phyloP scores from a whole-genome alignment of 2,888 invertebrate genomes.

The Agrochola macilenta region DNA sequence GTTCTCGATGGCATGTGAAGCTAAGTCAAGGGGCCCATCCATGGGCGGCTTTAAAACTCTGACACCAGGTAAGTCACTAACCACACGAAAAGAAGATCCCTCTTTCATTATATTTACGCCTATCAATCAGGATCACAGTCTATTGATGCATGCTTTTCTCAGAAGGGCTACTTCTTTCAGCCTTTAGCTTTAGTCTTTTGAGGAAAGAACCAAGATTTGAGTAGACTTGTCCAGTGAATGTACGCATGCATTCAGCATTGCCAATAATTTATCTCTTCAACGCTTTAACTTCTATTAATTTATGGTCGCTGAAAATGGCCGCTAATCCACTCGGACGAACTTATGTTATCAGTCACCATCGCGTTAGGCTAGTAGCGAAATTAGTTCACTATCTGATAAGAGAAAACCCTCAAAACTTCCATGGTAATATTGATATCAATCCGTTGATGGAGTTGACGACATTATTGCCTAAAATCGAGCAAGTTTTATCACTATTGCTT shows the following conservation, averaged over 20 bases:
- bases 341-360: slow-evolving; percentile 13
- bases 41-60: too few relatives aligned
- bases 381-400: slow-evolving; percentile 33
- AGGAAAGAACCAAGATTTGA: too few relatives aligned
- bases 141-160: not conserved
- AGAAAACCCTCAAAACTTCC: not conserved
- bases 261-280: not conserved
- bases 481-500: not conserved
- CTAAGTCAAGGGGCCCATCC: too few relatives aligned
- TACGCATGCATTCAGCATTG: not conserved
- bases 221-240: too few relatives aligned
- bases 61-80: too few relatives aligned
- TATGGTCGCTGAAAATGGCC: not conserved
- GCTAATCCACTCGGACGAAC: not conserved
- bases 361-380: slow-evolving; percentile 27
- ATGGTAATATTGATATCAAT: slow-evolving; percentile 5
- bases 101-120: not conserved
- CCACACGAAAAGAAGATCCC: too few relatives aligned
- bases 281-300: not conserved
- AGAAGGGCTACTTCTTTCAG: not conserved
- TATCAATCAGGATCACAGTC: not conserved
- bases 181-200: not conserved
- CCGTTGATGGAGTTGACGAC: not conserved
- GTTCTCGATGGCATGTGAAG: too few relatives aligned
- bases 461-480: slow-evolving; percentile 9